A percentile compares a stretch with the other conserved stretches of the same genome.
phyloP scores from a whole-genome alignment of 2,888 invertebrate species.

The Abrostola tripartita region DNA sequence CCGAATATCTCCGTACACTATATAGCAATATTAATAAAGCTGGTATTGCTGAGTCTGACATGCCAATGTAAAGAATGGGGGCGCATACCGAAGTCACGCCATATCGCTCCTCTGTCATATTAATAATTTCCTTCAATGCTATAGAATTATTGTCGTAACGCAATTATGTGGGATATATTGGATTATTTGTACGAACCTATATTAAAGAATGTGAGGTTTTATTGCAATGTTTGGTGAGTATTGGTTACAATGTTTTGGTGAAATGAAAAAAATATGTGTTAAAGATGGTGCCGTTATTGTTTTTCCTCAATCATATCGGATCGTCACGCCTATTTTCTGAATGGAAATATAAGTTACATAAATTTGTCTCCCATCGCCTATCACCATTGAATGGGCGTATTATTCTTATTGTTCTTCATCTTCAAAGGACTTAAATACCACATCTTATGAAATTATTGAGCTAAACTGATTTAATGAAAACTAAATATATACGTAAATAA shows the following conservation, averaged over 20 bases:
- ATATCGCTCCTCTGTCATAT: conserved; percentile 58
- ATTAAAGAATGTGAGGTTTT: not conserved
- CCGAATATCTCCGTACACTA: conserved; percentile 28
- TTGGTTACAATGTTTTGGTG: not conserved
- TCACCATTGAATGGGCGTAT: too few species aligned
- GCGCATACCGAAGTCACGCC: conserved; percentile 73
- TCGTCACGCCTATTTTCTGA: too few species aligned
- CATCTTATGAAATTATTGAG: too few species aligned
- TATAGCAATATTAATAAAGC: conserved; percentile 59
- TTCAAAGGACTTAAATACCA: too few species aligned
- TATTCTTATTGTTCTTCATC: too few species aligned
- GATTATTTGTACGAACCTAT: not conserved
- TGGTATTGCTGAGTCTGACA: conserved; percentile 51
- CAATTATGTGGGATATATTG: conserved; percentile 35
- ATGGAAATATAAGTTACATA: too few species aligned
- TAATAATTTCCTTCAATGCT: conserved; percentile 67
- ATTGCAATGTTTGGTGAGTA: not conserved
- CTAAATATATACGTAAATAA: too few species aligned
- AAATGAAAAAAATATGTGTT: conserved; percentile 12
- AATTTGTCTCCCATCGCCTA: too few species aligned
- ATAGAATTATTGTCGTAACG: conserved; percentile 46
- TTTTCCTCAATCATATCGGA: too few species aligned
- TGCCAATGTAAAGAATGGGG: conserved; percentile 74
- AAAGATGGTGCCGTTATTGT: not conserved
- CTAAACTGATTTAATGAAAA: too few species aligned